Base-by-base conservation (phyloP, 2,113 vertebrate species). In the Lagenorhynchus albirostris region DNA sequence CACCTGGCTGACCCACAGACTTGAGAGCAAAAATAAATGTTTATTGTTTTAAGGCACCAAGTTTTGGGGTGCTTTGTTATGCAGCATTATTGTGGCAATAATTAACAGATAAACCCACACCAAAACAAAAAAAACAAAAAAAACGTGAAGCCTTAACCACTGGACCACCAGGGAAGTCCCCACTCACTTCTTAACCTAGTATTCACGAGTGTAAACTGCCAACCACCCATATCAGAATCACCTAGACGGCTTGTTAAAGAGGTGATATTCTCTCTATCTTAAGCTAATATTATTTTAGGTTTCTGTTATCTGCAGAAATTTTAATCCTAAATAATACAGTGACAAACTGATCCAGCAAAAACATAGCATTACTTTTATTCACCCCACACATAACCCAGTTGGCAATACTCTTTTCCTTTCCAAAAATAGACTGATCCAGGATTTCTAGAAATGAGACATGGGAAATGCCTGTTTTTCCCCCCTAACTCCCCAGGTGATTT, bases 291-390 rank as follows among this genome's bases (percentile, higher is more conserved):
- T 80, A 86, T 73, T 91, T 96, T 79, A 88, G 38, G 25, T 87
- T 94, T 87, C 68, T 67, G n/a, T 53, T 91, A 74, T 65, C 15
- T 93, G 31, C 26, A 93, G 26, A 44, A 91, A 96, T 80, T 95
- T 88, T 95, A 91, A 83, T 73, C 47, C 50, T 95, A 94, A 88
- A 2, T 91, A 50, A 82, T 55, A 91, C 4, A 92, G 33, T 92
- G 90, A 91, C 67, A 60, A 95, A 96, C 29, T 11, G 12, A 71
- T 58, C n/a, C 17, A 65, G 29, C 79, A 79, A 96, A 96, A 87
- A 60, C 5, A 73, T 4, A 84, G 36, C 25, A 89, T 31, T 89
- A 82, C 26, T 93, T 95, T 90, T 89, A 93, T 53, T 83, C 1
- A 94, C 92, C 38, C 31, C 23, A 96, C 18, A 60, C 12, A 88